These are phyloP conservation scores for silkworm (Bombyx mori) DNA, from an alignment of 1,140 invertebrate genomes.

Conservation along the genomic window ASM3026992v2 NC_085122.1:8701501-8702000, in stretches of 20 bases:
- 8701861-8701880: slow-evolving; percentile 32
- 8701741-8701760: slow-evolving; percentile 44
- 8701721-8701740: background rate
- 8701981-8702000: no score
- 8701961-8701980: slow-evolving; percentile 16
- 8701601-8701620: no score
- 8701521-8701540: no score
- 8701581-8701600: no score
- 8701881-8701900: slow-evolving; percentile 51
- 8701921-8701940: slow-evolving; percentile 53
- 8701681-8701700: no score
- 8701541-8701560: no score
- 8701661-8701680: no score
- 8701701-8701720: no score
- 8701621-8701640: no score
- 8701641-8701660: no score
- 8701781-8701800: slow-evolving; percentile 50
- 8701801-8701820: slow-evolving; percentile 18
- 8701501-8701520: no score
- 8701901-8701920: slow-evolving; percentile 38
- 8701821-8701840: slow-evolving; percentile 17
- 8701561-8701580: no score
- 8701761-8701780: slow-evolving; percentile 65
- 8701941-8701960: slow-evolving; percentile 27
- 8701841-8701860: slow-evolving; percentile 56